Conservation (phyloP, 1,140 invertebrate species). For the Caenorhabditis brenneri region DNA sequence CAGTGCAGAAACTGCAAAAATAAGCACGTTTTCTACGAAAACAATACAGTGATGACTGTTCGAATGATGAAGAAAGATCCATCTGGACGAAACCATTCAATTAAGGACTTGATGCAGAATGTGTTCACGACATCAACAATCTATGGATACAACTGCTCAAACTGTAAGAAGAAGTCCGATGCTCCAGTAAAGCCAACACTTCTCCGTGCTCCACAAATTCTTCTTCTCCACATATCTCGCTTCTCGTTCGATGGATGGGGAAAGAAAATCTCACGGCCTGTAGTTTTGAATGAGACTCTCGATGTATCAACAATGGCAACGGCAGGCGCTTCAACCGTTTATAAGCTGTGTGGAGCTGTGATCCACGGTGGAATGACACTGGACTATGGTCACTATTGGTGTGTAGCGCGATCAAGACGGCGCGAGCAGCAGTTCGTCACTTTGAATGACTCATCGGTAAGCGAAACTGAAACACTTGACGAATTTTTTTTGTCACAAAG, state of each 20-base stretch:
- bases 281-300: slow-evolving; percentile 2
- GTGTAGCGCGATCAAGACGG: background rate
- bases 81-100: background rate
- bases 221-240: background rate
- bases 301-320: background rate
- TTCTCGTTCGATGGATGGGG: slow-evolving; percentile 1
- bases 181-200: slow-evolving; percentile 16
- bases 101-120: background rate
- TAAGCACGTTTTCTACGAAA: slow-evolving; percentile 17
- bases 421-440: background rate
- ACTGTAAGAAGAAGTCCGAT: background rate
- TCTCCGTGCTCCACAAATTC: background rate
- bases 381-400: background rate
- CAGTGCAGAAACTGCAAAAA: background rate
- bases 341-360: slow-evolving; percentile 13
- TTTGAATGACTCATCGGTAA: slow-evolving; percentile 13
- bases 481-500: no score
- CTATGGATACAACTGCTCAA: slow-evolving; percentile 1
- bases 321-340: background rate
- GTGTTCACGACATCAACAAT: background rate
- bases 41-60: slow-evolving; percentile 9
- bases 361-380: background rate
- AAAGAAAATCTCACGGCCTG: background rate
- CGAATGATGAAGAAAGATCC: slow-evolving; percentile 24
- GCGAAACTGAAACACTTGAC: background rate